phyloP scores from a whole-genome alignment of 2,113 vertebrate species.

The Syngnathus typhle region DNA sequence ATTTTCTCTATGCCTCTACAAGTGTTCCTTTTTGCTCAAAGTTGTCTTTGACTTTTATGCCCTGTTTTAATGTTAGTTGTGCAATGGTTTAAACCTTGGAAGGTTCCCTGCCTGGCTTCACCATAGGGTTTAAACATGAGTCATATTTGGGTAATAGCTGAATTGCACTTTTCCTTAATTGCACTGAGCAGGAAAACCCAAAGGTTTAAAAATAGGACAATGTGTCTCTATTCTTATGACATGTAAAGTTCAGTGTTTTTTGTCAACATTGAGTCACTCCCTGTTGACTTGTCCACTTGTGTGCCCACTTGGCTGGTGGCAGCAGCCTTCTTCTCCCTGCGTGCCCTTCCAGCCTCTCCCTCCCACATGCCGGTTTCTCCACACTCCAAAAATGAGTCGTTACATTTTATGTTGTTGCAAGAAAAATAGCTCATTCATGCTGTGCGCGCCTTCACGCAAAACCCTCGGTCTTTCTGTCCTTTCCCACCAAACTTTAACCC shows the following conservation, averaged over 20 bases:
- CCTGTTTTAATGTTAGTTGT: background rate
- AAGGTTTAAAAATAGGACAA: background rate
- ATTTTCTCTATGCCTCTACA: background rate
- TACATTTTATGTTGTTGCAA: constrained; percentile 46
- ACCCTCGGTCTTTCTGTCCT: constrained; percentile 35
- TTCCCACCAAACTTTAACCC: constrained; percentile 61
- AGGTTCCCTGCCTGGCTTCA: background rate
- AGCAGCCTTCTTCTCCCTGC: constrained; percentile 17
- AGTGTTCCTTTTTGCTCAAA: background rate
- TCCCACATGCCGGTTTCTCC: constrained; percentile 10
- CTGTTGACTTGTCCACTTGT: background rate
- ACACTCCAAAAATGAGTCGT: constrained; percentile 14
- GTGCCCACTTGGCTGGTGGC: constrained; percentile 2
- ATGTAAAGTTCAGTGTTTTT: background rate
- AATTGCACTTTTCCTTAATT: constrained; percentile 2
- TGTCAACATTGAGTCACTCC: background rate
- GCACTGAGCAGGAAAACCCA: background rate
- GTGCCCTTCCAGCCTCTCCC: constrained; percentile 11
- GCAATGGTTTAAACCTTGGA: background rate
- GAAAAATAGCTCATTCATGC: constrained; percentile 47
- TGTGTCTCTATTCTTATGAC: background rate
- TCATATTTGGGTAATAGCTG: background rate
- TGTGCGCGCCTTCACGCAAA: constrained; percentile 42
- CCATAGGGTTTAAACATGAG: background rate
- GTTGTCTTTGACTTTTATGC: background rate